Evolutionary conservation across 1,140 invertebrate genomes (phyloP).

Genomic region (Aporrectodea caliginosa): DNA sequence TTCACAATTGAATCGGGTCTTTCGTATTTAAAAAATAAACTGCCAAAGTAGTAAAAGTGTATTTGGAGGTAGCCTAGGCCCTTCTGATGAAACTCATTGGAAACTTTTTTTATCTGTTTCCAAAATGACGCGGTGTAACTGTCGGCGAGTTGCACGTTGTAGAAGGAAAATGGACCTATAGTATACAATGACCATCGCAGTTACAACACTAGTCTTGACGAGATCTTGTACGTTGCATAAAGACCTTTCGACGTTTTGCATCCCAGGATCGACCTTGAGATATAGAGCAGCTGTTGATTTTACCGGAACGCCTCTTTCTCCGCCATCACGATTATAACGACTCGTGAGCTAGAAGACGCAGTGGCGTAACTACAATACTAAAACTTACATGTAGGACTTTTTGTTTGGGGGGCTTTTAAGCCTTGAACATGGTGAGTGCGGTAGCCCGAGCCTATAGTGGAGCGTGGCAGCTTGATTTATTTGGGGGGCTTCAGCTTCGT

Average conservation of each 20-base stretch:
- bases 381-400: neutral
- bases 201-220: slow-evolving; percentile 20
- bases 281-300: slow-evolving; percentile 7
- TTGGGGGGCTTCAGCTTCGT: no score
- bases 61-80: neutral
- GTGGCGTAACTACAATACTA: neutral
- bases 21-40: neutral
- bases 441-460: no score
- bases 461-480: no score
- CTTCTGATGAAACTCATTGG: neutral
- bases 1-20: no score
- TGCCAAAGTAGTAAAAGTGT: neutral
- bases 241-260: slow-evolving; percentile 27
- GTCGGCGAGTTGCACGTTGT: neutral
- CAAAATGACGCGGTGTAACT: neutral
- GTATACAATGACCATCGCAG: no score
- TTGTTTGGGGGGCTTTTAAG: neutral
- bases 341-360: slow-evolving; percentile 17
- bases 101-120: neutral
- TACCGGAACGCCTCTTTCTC: slow-evolving; percentile 25
- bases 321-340: slow-evolving; percentile 20
- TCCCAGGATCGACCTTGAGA: slow-evolving; percentile 19
- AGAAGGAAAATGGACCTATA: neutral
- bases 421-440: neutral
- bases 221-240: slow-evolving; percentile 7